Base-by-base conservation (phyloP, 2,888 invertebrate species). In the Drosophila hamatofila region DNA sequence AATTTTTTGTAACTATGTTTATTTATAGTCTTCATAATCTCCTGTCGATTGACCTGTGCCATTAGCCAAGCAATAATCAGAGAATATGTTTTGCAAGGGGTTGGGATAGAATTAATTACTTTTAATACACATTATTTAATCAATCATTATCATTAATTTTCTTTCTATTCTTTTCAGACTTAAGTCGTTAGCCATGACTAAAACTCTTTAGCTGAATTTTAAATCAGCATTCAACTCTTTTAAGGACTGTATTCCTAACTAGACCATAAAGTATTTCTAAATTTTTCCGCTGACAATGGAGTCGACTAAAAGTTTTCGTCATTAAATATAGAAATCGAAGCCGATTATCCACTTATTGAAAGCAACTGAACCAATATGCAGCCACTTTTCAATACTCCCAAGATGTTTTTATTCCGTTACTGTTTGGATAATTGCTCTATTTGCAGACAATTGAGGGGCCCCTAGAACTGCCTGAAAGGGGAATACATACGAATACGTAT, bases 371-470 rank as follows among this genome's bases (percentile, higher is more conserved):
- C 23, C 35, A 23, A 52, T 52, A 35, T 9, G 33, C 12, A 21
- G 35, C 21, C 23, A 16, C 35, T 4, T 4, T 35, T 35, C 21
- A 21, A 14, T 16, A 16, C 16, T n/a, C 12, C 5, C n/a, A 27
- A 42, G 33, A 37, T 11, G 9, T 37, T 44, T 21, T 21, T 16
- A 44, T 37, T 44, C 6, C 52, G n/a, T 12, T 37, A 16, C 7
- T 11, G 39, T 23, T 18, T 23, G 51, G 6, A 16, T 72, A 64
- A 71, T 71, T 63, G 72, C 71, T 71, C 63, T 63, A 71, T 71
- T 71, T 72, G 56, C 30, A 16, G 42, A 30, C n/a, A 25, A 33
- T 37, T 18, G 48, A 30, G 21, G 14, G 35, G 9, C 37, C 68
- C 68, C 16, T 37, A 14, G 41, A 49, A 16, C 55, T 27, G 56